Evolutionary conservation across 2,888 invertebrate genomes (phyloP).

Genomic region (Nomada goodeniana): DNA sequence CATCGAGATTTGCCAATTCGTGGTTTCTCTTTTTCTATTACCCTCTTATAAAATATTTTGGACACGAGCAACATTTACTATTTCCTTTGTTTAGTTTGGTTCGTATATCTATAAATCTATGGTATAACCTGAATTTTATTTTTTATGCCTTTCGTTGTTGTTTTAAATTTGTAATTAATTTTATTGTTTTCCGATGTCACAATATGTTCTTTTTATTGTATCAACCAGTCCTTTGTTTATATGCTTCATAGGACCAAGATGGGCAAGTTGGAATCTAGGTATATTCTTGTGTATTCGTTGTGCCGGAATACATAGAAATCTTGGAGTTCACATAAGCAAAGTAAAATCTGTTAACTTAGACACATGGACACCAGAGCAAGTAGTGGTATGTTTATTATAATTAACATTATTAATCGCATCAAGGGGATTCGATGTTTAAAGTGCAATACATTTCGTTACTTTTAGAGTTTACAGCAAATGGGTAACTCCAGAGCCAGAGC

Average conservation of each 20-base stretch:
- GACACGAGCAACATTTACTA: neutral
- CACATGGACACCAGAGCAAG: constrained; percentile 99
- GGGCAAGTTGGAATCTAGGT: constrained; percentile 99
- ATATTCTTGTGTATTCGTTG: constrained; percentile 99
- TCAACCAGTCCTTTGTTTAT: neutral
- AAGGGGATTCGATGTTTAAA: neutral
- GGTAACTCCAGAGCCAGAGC: constrained; percentile 98
- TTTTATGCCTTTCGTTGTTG: neutral
- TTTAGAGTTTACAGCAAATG: constrained; percentile 95
- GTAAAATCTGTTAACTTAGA: constrained; percentile 99
- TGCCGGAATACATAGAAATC: constrained; percentile 99
- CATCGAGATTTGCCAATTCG: constrained; percentile 37
- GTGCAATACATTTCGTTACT: constrained; percentile 24
- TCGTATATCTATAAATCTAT: constrained; percentile 5
- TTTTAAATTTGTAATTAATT: neutral
- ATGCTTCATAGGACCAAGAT: constrained; percentile 93
- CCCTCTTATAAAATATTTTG: constrained; percentile 16
- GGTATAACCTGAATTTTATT: neutral
- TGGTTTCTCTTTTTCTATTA: neutral
- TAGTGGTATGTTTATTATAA: constrained; percentile 87
- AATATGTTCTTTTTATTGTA: constrained; percentile 8
- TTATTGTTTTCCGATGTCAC: neutral
- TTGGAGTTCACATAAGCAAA: constrained; percentile 99
- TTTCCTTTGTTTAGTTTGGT: constrained; percentile 4
- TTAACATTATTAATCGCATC: neutral